A percentile compares a stretch with the other conserved stretches of the same genome.
These are phyloP conservation scores for Amphilophus citrinellus DNA, from an alignment of 2,113 vertebrate genomes.

Conservation along the genomic window DNA sequence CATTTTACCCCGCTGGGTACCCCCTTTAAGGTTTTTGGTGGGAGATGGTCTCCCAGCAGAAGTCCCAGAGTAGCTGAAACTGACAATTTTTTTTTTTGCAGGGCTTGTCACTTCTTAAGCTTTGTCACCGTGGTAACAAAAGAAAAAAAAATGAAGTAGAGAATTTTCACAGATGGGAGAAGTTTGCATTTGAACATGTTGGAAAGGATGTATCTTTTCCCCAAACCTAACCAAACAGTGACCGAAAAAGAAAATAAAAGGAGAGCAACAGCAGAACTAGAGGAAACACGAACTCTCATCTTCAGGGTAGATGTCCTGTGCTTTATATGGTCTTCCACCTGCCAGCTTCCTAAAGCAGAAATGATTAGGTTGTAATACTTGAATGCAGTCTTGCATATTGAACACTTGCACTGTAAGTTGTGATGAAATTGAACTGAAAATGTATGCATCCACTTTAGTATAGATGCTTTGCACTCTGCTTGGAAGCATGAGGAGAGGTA, in stretches of 20 bases:
- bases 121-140: neutral
- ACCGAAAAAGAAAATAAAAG: neutral
- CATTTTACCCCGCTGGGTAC: neutral
- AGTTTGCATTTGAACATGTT: neutral
- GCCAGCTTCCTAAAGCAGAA: neutral
- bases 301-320: neutral
- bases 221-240: neutral
- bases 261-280: neutral
- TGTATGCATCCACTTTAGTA: neutral
- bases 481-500: neutral
- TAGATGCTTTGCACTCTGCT: neutral
- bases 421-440: neutral
- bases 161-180: neutral
- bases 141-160: neutral
- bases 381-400: neutral
- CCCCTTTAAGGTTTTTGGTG: neutral
- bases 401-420: neutral
- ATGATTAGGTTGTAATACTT: neutral
- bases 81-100: neutral
- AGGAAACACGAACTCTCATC: neutral
- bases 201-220: neutral
- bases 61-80: neutral
- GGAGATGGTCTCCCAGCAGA: neutral
- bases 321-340: neutral
- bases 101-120: neutral